Conservation (phyloP, 2,113 vertebrate species). For the Typhlomys cinereus region DNA sequence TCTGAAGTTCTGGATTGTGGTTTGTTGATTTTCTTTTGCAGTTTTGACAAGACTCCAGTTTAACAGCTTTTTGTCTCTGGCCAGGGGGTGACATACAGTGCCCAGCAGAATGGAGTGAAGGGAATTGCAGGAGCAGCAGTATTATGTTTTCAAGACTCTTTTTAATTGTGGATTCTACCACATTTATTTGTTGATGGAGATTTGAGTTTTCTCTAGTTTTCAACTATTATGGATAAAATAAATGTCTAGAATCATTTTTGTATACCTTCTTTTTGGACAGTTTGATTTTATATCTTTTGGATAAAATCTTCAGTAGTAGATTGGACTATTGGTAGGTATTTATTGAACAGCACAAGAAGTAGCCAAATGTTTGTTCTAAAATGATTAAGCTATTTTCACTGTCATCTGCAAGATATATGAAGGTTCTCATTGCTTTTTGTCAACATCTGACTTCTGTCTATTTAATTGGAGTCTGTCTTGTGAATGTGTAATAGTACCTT, state of each 20-base stretch:
- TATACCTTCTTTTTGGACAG: not conserved
- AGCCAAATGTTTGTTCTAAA: not conserved
- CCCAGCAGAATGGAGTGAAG: no score
- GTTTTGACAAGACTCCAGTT: no score
- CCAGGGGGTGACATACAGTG: no score
- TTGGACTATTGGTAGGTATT: not conserved
- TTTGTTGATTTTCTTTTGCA: no score
- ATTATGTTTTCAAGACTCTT: not conserved
- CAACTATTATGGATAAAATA: not conserved
- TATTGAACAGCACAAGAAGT: not conserved
- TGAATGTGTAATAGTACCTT: not conserved
- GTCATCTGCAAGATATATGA: not conserved
- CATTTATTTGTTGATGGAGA: not conserved
- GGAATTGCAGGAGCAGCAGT: no score
- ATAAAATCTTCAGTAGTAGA: not conserved
- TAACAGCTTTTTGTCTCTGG: no score
- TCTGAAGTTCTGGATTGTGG: no score
- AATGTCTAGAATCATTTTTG: not conserved
- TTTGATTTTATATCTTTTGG: conserved; percentile 18
- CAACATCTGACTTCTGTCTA: not conserved
- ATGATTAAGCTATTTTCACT: not conserved
- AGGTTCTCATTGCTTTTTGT: not conserved
- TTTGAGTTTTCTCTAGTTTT: conserved; percentile 3
- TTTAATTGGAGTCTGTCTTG: not conserved
- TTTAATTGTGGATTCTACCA: not conserved